These are phyloP conservation scores for Ceyx cyanopectus DNA, from an alignment of 2,113 vertebrate species.

Conservation along the genomic window DNA sequence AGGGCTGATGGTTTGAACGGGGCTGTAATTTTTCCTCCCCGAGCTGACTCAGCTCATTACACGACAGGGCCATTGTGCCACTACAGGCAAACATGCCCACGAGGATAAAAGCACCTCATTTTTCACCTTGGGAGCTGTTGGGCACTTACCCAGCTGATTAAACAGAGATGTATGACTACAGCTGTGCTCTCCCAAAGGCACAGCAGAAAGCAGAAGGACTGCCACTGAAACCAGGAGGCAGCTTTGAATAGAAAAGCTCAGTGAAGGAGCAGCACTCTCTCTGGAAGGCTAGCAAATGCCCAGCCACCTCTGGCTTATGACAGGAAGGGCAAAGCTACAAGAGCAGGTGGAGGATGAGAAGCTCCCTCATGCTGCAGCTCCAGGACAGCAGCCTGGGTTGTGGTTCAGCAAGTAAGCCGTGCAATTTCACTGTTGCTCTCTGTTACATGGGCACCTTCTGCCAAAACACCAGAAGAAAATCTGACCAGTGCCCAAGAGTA, in stretches of 20 bases:
- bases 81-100: not conserved
- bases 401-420: not conserved
- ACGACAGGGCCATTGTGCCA: not conserved
- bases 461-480: not conserved
- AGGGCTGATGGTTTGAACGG: not conserved
- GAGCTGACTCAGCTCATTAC: not conserved
- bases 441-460: not conserved
- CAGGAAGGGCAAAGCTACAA: not conserved
- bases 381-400: not conserved
- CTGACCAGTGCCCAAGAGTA: not conserved
- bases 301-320: not conserved
- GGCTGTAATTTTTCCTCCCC: not conserved
- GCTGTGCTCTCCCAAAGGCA: not conserved
- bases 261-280: not conserved
- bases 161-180: not conserved
- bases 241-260: not conserved
- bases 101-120: conserved; percentile 3
- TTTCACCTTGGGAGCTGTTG: conserved; percentile 24
- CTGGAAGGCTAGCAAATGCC: not conserved
- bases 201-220: not conserved
- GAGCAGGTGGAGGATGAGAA: not conserved
- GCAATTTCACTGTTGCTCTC: not conserved
- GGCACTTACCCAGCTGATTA: not conserved
- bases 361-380: not conserved
- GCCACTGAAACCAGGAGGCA: not conserved